phyloP scores from a whole-genome alignment of 2,113 vertebrate genomes.

The Neopipo cinnamomea region DNA sequence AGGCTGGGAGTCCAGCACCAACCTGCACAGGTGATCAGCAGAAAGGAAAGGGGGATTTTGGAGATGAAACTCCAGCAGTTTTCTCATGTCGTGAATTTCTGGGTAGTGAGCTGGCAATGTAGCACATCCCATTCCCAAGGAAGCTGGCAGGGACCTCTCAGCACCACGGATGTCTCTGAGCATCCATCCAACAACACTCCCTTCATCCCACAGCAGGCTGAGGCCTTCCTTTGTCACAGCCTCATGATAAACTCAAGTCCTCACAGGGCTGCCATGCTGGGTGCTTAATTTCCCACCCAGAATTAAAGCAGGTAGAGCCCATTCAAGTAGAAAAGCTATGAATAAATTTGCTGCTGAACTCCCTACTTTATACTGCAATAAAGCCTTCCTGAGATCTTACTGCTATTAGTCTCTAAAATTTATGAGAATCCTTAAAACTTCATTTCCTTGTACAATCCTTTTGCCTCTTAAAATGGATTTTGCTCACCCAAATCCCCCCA shows the following conservation, averaged over 20 bases:
- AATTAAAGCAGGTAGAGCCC: neutral
- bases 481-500: neutral
- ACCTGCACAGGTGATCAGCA: neutral
- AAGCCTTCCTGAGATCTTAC: neutral
- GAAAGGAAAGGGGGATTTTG: neutral
- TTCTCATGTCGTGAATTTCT: neutral
- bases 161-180: neutral
- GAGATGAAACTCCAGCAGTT: neutral
- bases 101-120: neutral
- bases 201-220: neutral
- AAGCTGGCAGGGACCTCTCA: neutral
- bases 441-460: neutral
- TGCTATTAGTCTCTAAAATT: neutral
- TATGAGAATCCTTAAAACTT: neutral
- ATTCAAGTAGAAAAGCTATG: neutral
- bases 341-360: constrained; percentile 17
- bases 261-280: neutral
- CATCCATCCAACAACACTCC: neutral
- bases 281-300: neutral
- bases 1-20: neutral
- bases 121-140: neutral
- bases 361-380: neutral
- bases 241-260: neutral
- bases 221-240: neutral
- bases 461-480: neutral